These are phyloP conservation scores for Dipus sagitta DNA, from an alignment of 2,797 vertebrate species.

Conservation along the genomic window DNA sequence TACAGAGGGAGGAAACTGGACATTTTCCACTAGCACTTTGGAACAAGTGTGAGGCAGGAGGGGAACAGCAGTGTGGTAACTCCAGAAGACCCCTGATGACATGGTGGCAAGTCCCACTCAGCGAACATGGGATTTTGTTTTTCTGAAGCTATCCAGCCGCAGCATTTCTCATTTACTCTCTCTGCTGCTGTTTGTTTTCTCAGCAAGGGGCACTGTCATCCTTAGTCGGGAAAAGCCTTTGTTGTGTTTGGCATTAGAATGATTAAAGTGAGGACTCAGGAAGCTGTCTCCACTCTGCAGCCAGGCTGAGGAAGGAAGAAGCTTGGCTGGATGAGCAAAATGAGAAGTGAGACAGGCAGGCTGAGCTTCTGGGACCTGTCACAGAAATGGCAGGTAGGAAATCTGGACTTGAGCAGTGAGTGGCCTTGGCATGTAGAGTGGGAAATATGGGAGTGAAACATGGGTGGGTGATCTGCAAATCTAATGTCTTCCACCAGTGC, in stretches of 20 bases:
- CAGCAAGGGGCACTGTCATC: background rate
- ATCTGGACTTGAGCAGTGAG: background rate
- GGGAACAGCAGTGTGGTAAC: background rate
- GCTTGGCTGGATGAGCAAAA: background rate
- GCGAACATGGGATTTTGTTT: background rate
- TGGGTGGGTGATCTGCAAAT: background rate
- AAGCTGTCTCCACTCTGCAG: background rate
- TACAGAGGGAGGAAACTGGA: background rate
- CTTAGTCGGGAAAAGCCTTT: constrained; percentile 5
- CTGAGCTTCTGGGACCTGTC: background rate
- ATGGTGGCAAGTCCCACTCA: background rate
- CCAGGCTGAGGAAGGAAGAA: background rate
- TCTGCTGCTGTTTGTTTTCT: constrained; percentile 22
- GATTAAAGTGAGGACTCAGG: background rate
- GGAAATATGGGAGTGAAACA: background rate
- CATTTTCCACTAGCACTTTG: background rate
- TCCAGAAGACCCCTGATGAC: background rate
- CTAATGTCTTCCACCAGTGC: background rate
- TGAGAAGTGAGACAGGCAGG: background rate
- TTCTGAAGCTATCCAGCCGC: background rate
- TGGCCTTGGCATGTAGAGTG: background rate
- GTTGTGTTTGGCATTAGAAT: background rate
- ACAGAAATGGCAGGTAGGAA: background rate
- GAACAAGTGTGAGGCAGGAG: background rate
- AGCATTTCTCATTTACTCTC: background rate